Evolutionary conservation across 2,797 vertebrate genomes (phyloP).

Genomic region (Protonibea diacanthus): DNA sequence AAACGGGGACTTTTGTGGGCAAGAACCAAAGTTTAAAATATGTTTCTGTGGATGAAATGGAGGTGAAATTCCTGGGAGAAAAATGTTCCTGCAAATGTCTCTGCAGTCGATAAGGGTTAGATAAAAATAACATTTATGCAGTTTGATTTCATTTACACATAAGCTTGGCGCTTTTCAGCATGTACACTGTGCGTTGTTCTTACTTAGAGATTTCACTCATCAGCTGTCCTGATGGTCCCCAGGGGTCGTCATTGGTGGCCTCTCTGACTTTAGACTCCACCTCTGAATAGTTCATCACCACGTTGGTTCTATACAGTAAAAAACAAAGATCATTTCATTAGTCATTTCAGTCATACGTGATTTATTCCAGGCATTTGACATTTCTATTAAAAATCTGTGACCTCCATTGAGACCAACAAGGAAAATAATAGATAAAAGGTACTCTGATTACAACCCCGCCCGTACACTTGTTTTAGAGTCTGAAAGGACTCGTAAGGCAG

Average conservation of each 20-base stretch:
- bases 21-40: conserved; percentile 1
- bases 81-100: background rate
- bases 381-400: conserved; percentile 22
- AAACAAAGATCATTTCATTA: background rate
- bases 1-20: conserved; percentile 13
- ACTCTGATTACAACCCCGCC: conserved; percentile 43
- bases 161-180: conserved; percentile 17
- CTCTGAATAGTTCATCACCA: conserved; percentile 99
- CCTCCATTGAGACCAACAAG: background rate
- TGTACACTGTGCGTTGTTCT: conserved; percentile 59
- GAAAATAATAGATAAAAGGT: conserved; percentile 20
- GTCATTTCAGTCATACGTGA: background rate
- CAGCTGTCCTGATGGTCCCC: conserved; percentile 98
- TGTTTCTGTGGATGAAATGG: background rate
- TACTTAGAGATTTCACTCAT: conserved; percentile 99
- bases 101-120: background rate
- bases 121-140: background rate
- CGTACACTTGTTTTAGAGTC: conserved; percentile 28
- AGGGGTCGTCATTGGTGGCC: conserved; percentile 98
- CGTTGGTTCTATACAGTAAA: conserved; percentile 92
- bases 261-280: conserved; percentile 99
- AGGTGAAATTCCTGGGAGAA: background rate
- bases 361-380: background rate
- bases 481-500: conserved; percentile 32
- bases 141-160: conserved; percentile 29